Conservation (phyloP, 1,140 invertebrate species). For the Drosophila serrata region DNA sequence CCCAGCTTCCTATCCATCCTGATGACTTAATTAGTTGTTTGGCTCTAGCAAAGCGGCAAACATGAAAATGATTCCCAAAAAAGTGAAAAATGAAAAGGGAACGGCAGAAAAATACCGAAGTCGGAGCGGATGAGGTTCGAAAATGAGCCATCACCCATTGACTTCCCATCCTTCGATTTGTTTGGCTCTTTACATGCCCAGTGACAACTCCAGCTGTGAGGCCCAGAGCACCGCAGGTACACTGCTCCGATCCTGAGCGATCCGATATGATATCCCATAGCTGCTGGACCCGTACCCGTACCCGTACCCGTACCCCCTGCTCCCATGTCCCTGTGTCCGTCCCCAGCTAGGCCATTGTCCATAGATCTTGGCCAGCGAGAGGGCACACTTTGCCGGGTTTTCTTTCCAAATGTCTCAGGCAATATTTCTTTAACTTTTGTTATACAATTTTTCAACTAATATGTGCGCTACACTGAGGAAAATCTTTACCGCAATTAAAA, state of each 20-base stretch:
- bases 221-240: constrained; percentile 72
- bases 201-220: constrained; percentile 84
- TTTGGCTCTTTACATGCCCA: constrained; percentile 82
- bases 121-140: constrained; percentile 13
- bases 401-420: constrained; percentile 5
- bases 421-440: constrained; percentile 80
- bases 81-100: constrained; percentile 4
- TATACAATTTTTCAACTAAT: constrained; percentile 82
- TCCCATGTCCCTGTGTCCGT: neutral
- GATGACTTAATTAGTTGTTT: constrained; percentile 79
- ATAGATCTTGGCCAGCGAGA: constrained; percentile 39
- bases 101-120: constrained; percentile 16
- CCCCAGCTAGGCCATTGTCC: constrained; percentile 71
- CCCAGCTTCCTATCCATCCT: constrained; percentile 48
- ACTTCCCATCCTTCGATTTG: constrained; percentile 66
- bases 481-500: neutral
- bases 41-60: constrained; percentile 64
- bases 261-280: constrained; percentile 54
- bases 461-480: constrained; percentile 46
- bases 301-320: neutral
- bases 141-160: constrained; percentile 70
- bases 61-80: constrained; percentile 57
- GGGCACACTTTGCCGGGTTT: constrained; percentile 54
- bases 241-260: constrained; percentile 36
- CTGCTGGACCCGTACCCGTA: constrained; percentile 1